These are phyloP conservation scores for Vultur gryphus DNA, from an alignment of 2,797 vertebrate genomes.

Conservation along the genomic window DNA sequence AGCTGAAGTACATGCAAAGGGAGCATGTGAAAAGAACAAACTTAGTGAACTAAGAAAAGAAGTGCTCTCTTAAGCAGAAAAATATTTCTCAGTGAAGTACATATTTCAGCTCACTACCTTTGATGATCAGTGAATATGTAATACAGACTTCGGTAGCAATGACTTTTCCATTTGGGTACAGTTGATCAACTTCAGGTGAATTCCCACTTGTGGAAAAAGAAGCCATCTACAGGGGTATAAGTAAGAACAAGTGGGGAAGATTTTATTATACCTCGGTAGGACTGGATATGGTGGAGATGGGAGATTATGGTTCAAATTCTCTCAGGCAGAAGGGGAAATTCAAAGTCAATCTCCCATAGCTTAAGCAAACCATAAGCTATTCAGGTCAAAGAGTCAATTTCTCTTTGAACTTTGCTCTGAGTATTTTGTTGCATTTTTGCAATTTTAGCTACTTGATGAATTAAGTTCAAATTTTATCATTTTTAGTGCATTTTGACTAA, in stretches of 20 bases:
- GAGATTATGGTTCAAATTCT: background rate
- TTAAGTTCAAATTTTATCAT: background rate
- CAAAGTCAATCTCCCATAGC: background rate
- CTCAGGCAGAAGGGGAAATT: background rate
- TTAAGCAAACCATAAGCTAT: background rate
- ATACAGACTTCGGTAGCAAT: background rate
- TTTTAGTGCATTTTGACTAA: background rate
- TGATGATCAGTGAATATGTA: background rate
- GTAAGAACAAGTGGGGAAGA: background rate
- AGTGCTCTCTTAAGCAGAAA: background rate
- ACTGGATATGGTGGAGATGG: background rate
- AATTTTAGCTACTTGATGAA: background rate
- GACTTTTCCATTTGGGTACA: background rate
- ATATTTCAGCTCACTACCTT: background rate
- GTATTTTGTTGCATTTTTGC: background rate
- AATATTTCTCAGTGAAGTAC: background rate
- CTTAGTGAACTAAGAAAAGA: background rate
- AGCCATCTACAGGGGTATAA: background rate
- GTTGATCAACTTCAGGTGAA: background rate
- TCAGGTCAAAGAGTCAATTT: background rate
- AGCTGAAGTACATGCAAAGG: background rate
- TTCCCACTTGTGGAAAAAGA: background rate
- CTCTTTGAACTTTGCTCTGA: background rate
- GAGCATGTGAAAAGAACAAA: background rate
- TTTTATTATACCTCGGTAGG: background rate